A percentile compares a stretch with the other conserved stretches of the same genome.
These are phyloP conservation scores for Epistrophe eligans DNA, from an alignment of 2,888 invertebrate species.

Conservation along the genomic window DNA sequence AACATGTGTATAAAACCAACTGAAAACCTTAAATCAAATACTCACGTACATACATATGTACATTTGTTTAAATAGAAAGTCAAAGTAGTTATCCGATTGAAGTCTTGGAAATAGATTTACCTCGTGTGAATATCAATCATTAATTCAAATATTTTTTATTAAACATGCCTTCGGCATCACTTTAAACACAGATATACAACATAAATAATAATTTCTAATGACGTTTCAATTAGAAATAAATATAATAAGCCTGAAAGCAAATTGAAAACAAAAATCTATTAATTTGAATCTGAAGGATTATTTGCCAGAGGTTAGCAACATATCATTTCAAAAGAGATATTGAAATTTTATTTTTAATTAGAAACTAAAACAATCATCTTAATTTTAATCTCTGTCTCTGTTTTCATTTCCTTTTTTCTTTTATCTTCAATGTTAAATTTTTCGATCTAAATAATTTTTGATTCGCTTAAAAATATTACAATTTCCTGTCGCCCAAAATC, in stretches of 20 bases:
- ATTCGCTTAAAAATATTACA: background rate
- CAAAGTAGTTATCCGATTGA: background rate
- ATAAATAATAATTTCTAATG: constrained; percentile 3
- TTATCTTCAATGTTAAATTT: too few relatives aligned
- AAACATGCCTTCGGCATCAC: constrained; percentile 7
- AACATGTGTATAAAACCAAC: too few relatives aligned
- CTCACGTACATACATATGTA: too few relatives aligned
- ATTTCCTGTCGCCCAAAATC: background rate
- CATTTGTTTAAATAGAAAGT: background rate
- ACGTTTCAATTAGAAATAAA: constrained; percentile 10
- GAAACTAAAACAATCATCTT: background rate
- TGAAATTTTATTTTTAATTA: background rate
- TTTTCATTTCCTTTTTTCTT: background rate
- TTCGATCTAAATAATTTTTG: too few relatives aligned
- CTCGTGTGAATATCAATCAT: background rate
- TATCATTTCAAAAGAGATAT: constrained; percentile 7
- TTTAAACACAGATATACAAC: background rate
- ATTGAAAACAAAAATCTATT: background rate
- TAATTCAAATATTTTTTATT: background rate
- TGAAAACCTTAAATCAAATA: too few relatives aligned
- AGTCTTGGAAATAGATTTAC: background rate
- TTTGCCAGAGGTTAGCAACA: background rate
- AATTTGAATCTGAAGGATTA: background rate
- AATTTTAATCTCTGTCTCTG: background rate
- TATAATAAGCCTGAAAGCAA: constrained; percentile 1